These are phyloP conservation scores for Phlogophora meticulosa DNA, from an alignment of 2,888 invertebrate genomes.

Conservation along the genomic window DNA sequence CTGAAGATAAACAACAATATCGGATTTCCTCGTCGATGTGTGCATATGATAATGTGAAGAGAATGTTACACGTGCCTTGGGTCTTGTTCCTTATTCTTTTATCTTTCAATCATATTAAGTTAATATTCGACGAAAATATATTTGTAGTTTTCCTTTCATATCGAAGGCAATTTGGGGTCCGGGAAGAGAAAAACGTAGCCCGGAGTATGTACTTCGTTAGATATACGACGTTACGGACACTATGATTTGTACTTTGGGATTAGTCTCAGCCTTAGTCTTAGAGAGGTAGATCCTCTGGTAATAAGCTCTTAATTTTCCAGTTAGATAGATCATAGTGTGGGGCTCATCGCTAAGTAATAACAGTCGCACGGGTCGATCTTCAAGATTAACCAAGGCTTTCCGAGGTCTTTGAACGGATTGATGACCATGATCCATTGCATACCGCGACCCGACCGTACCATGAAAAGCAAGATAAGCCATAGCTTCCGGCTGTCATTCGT, in stretches of 20 bases:
- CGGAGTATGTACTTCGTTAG: background rate
- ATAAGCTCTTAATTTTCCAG: too few relatives aligned
- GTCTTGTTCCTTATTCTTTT: background rate
- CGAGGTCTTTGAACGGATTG: too few relatives aligned
- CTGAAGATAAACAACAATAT: background rate
- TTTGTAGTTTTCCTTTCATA: background rate
- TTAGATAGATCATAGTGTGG: too few relatives aligned
- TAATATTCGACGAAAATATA: background rate
- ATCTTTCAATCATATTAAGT: background rate
- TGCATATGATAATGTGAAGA: constrained; percentile 9
- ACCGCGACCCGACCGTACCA: too few relatives aligned
- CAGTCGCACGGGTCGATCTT: too few relatives aligned
- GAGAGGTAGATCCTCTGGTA: too few relatives aligned
- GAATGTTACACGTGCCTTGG: background rate
- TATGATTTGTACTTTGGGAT: background rate
- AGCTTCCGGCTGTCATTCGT: too few relatives aligned
- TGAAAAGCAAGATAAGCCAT: too few relatives aligned
- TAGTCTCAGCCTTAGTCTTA: background rate
- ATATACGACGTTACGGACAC: background rate
- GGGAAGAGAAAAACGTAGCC: background rate
- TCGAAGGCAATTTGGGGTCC: background rate
- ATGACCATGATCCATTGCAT: too few relatives aligned
- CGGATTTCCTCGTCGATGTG: background rate
- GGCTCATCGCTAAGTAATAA: too few relatives aligned
- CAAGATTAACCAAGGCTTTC: too few relatives aligned